A percentile compares a stretch with the other conserved stretches of the same genome.
These are phyloP conservation scores for Engystomops pustulosus DNA, from an alignment of 2,113 vertebrate genomes.

Conservation along the genomic window DNA sequence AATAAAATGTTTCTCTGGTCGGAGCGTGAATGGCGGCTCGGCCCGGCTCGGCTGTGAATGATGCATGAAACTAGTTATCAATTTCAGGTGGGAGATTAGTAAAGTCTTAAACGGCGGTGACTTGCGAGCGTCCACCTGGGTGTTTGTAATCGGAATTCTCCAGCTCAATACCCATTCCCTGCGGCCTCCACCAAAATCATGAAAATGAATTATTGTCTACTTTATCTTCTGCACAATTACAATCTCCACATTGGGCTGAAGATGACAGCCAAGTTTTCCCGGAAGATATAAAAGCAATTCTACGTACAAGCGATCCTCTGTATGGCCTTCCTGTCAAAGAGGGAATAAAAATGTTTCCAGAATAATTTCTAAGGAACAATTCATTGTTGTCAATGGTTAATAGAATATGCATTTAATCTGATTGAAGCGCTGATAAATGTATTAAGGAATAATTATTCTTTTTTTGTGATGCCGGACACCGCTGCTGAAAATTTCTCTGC, in stretches of 20 bases:
- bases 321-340: constrained; percentile 54
- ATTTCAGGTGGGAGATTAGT: constrained; percentile 43
- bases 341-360: constrained; percentile 53
- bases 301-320: constrained; percentile 54
- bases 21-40: background rate
- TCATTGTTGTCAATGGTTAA: constrained; percentile 60
- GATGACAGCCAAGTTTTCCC: constrained; percentile 57
- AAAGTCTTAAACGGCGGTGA: constrained; percentile 47
- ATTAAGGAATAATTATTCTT: constrained; percentile 68
- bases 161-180: constrained; percentile 45
- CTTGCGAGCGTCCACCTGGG: constrained; percentile 24
- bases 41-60: constrained; percentile 18
- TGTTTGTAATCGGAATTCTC: constrained; percentile 46
- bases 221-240: constrained; percentile 55
- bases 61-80: constrained; percentile 52
- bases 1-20: constrained; percentile 47
- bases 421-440: constrained; percentile 63
- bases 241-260: constrained; percentile 51
- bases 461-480: constrained; percentile 76
- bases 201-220: constrained; percentile 57
- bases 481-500: constrained; percentile 75
- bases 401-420: constrained; percentile 64
- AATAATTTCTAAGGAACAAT: constrained; percentile 58
- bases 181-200: constrained; percentile 31
- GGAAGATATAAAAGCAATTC: constrained; percentile 59